These are phyloP conservation scores for Chiloscyllium plagiosum DNA, from an alignment of 2,113 vertebrate genomes.

Conservation along the genomic window DNA sequence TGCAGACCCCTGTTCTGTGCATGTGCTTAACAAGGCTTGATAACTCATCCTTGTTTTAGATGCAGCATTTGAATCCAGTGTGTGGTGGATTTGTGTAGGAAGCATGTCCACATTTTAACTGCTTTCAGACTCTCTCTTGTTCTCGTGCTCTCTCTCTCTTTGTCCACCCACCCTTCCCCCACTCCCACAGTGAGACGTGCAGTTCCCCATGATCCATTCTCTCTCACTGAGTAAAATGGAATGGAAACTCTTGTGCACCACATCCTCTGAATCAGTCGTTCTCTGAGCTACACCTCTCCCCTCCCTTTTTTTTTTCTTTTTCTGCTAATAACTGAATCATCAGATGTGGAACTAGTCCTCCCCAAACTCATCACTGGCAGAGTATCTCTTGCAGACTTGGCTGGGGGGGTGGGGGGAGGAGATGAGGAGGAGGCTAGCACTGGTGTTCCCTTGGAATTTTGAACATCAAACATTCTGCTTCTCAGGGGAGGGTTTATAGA, in stretches of 20 bases:
- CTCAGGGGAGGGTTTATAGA: neutral
- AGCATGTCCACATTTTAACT: neutral
- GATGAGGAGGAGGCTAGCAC: no score
- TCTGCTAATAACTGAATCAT: neutral
- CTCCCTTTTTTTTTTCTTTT: no score
- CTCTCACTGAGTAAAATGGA: no score
- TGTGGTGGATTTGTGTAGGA: rapidly evolving
- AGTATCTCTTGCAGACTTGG: neutral
- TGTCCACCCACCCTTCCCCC: neutral
- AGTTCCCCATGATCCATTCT: neutral
- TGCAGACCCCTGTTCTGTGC: neutral
- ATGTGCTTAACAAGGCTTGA: neutral
- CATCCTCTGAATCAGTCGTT: neutral
- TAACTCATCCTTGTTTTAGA: neutral
- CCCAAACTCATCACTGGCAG: neutral
- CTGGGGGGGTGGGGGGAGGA: no score
- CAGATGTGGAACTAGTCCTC: neutral
- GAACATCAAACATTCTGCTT: neutral
- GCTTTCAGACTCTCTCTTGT: neutral
- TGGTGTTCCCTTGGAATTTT: neutral
- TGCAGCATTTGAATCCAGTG: neutral
- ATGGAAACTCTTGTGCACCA: neutral
- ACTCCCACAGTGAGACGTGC: neutral
- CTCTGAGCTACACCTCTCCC: neutral
- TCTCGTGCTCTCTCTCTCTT: neutral